Evolutionary conservation across 1,140 invertebrate genomes (phyloP).

Genomic region (Helicorthomorpha holstii): DNA sequence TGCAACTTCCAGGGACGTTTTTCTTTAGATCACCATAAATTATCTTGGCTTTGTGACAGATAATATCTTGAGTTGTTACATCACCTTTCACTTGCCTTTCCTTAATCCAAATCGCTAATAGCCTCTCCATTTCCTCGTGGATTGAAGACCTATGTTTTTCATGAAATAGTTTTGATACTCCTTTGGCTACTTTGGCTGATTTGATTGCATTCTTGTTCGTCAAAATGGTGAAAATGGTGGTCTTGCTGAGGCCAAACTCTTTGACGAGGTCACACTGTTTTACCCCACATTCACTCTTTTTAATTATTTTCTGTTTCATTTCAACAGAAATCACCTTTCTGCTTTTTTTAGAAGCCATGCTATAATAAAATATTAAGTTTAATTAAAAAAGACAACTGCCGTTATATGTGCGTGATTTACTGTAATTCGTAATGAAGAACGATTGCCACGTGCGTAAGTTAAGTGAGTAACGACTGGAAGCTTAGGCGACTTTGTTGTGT

Average conservation of each 20-base stretch:
- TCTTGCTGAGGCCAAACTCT: not conserved
- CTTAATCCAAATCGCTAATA: conserved; percentile 56
- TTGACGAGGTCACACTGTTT: not conserved
- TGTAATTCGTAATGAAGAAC: too few species aligned
- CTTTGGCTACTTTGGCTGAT: not conserved
- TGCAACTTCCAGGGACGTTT: not conserved
- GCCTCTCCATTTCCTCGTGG: conserved; percentile 49
- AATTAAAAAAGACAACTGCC: too few species aligned
- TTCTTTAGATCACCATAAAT: conserved; percentile 2
- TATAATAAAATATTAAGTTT: too few species aligned
- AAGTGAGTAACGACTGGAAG: too few species aligned
- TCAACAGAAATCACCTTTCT: conserved; percentile 1
- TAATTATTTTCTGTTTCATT: conserved; percentile 5
- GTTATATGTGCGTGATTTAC: too few species aligned
- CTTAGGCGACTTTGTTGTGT: too few species aligned
- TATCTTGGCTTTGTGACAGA: not conserved
- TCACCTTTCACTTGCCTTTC: conserved; percentile 3
- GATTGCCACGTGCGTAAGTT: too few species aligned
- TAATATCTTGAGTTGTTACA: not conserved
- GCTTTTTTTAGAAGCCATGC: not conserved
- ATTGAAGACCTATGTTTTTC: not conserved
- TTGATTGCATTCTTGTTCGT: conserved; percentile 5
- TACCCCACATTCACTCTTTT: conserved; percentile 4
- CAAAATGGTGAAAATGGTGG: conserved; percentile 3
- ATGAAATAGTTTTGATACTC: not conserved